Evolutionary conservation across 2,797 vertebrate species (phyloP), one percentile per base, ranked within the genome.

Genomic region (Scolopax bukidnonensis): DNA sequence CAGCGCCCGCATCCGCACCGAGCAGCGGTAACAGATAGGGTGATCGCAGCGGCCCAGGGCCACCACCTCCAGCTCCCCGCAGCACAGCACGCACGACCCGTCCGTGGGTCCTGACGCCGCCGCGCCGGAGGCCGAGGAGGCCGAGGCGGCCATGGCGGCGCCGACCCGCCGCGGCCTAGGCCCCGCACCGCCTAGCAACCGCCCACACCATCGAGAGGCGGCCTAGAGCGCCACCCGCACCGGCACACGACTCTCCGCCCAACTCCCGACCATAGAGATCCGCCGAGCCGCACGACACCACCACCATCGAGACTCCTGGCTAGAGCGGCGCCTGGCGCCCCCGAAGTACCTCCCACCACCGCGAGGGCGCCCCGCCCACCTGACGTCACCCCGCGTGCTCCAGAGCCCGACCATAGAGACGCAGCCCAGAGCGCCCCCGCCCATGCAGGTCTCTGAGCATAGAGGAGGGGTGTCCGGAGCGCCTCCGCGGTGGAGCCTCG

Each of bases 1-100:
- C 65, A 99, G 98, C 74, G 99, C 99, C 96, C 99, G 97, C 99
- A 99, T 99, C 97, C 99, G 99, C 94, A 99, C 99, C 89, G 99
- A 99, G 97, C 99, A 99, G 89, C 99, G 99, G 97, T 99, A 99
- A 95, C 99, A 99, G 97, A 99, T 99, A 57, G 99, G 99, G 97
- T 99, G 99, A 79, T 99, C 99, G 94, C 99, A 99, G 97, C 99
- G 99, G 54, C 99, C 99, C 81, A 99, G 80, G 9, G 99, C 99
- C 94, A 98, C 99, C 82, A 99, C 98, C 7, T 99, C 99, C 91
- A 99, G 97, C 21, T 99, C 99, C 3, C 99, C 99, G 95, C 99
- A 99, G 98, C 99, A 99, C 81, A 99, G 97, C 86, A 99, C 99
- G 32, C 99, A 99, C 60, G 97, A 97, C 84, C 98, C 98, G 1